These are phyloP conservation scores for Borostomias antarcticus DNA, from an alignment of 2,797 vertebrate species.

Conservation along the genomic window DNA sequence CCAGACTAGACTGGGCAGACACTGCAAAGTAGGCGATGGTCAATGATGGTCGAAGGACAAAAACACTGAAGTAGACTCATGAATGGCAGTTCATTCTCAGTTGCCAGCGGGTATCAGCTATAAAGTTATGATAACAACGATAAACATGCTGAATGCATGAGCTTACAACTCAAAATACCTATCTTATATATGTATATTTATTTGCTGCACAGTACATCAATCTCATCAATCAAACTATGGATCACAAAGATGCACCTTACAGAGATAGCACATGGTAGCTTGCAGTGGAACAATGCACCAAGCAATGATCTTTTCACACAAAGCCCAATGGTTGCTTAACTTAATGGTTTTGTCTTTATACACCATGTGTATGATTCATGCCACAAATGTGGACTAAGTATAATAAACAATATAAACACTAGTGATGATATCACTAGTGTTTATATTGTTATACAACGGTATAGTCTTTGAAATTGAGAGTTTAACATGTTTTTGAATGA, in stretches of 20 bases:
- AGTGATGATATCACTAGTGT: background rate
- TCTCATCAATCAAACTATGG: background rate
- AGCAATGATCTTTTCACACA: background rate
- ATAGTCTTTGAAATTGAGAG: too few relatives aligned
- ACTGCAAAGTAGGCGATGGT: constrained; percentile 1
- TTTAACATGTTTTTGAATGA: too few relatives aligned
- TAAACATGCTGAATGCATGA: constrained; percentile 13
- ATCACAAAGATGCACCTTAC: background rate
- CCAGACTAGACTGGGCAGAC: constrained; percentile 22
- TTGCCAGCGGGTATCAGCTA: constrained; percentile 33
- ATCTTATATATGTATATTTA: constrained; percentile 11
- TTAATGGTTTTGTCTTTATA: too few relatives aligned
- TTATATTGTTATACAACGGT: too few relatives aligned
- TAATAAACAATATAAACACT: background rate
- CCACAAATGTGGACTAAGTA: background rate
- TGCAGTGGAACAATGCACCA: background rate
- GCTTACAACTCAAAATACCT: constrained; percentile 49
- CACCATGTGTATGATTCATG: background rate
- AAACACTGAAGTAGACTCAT: constrained; percentile 42
- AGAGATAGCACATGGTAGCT: too few relatives aligned
- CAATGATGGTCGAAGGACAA: constrained; percentile 61
- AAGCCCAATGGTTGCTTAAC: background rate
- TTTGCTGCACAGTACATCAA: constrained; percentile 9
- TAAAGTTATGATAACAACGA: constrained; percentile 46
- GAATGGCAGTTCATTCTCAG: constrained; percentile 27